Conservation (phyloP, 2,113 vertebrate species). For the Odocoileus virginianus region DNA sequence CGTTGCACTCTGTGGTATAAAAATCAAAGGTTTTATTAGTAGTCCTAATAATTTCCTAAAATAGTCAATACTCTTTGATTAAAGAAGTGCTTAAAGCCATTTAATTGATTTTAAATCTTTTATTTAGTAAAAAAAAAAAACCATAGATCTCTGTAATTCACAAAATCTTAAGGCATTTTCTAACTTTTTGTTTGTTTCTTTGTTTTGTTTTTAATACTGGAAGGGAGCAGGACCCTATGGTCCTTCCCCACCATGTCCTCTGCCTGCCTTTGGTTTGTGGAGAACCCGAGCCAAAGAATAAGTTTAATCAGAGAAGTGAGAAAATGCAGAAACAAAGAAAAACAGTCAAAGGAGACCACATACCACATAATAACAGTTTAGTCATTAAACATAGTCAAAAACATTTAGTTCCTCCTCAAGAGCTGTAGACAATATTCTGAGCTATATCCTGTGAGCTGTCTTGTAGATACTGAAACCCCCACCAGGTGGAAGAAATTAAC, state of each 20-base stretch:
- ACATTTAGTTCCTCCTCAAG: background rate
- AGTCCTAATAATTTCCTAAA: constrained; percentile 34
- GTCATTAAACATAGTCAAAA: background rate
- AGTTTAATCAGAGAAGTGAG: background rate
- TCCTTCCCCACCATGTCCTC: background rate
- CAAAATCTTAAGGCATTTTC: background rate
- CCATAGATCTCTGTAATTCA: background rate
- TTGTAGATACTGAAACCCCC: background rate
- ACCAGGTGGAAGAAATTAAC: background rate
- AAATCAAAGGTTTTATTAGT: constrained; percentile 32
- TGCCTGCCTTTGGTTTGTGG: background rate
- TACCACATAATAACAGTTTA: background rate
- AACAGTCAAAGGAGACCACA: background rate
- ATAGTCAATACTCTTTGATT: background rate
- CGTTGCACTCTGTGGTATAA: background rate
- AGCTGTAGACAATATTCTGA: background rate
- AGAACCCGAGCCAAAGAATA: background rate
- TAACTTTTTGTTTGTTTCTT: background rate
- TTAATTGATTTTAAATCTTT: constrained; percentile 20
- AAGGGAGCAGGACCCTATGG: background rate
- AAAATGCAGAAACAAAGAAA: background rate
- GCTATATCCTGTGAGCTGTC: background rate
- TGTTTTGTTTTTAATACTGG: background rate
- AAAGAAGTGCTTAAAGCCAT: background rate
- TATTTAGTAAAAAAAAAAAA: background rate